Percentiles rank a stretch among this genome's conserved stretches.
phyloP scores from a whole-genome alignment of 2,888 invertebrate genomes.

The Ganaspis brasiliensis region DNA sequence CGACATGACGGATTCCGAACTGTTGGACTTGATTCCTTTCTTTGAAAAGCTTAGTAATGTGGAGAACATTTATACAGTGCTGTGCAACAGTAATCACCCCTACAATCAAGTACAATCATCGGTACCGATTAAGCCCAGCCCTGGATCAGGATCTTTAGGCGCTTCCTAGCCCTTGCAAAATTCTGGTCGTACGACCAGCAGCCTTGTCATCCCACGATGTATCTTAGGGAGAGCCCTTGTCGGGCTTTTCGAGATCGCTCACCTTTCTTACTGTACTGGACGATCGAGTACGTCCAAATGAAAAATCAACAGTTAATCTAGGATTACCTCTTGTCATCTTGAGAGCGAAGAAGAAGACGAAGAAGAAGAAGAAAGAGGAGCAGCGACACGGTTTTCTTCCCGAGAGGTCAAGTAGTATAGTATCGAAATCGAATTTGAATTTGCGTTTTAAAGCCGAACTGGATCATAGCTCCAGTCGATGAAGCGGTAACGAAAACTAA shows the following conservation, averaged over 20 bases:
- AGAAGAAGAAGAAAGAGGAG: neutral
- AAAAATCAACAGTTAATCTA: conserved; percentile 8
- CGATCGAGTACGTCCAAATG: conserved; percentile 51
- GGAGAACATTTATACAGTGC: conserved; percentile 97
- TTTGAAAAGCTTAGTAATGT: conserved; percentile 98
- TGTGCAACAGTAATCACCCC: conserved; percentile 95
- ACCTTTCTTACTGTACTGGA: conserved; percentile 59
- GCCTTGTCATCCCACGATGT: conserved; percentile 75
- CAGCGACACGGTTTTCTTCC: conserved; percentile 2
- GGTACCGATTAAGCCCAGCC: conserved; percentile 64
- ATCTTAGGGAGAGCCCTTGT: conserved; percentile 74
- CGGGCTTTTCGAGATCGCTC: conserved; percentile 73
- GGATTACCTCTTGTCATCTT: neutral
- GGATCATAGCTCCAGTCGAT: neutral
- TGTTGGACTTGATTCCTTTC: conserved; percentile 98
- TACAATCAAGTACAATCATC: conserved; percentile 82
- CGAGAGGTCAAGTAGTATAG: conserved; percentile 24
- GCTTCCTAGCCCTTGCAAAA: conserved; percentile 79
- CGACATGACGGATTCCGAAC: conserved; percentile 98
- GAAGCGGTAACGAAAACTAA: conserved; percentile 6
- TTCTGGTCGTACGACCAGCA: conserved; percentile 75
- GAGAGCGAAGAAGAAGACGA: neutral
- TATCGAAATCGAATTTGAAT: conserved; percentile 24
- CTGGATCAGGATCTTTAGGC: conserved; percentile 75
- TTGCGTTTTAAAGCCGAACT: neutral